Percentiles rank a stretch among this genome's conserved stretches.
These are phyloP conservation scores for Pluvianellus socialis DNA, from an alignment of 2,113 vertebrate species.

Conservation along the genomic window DNA sequence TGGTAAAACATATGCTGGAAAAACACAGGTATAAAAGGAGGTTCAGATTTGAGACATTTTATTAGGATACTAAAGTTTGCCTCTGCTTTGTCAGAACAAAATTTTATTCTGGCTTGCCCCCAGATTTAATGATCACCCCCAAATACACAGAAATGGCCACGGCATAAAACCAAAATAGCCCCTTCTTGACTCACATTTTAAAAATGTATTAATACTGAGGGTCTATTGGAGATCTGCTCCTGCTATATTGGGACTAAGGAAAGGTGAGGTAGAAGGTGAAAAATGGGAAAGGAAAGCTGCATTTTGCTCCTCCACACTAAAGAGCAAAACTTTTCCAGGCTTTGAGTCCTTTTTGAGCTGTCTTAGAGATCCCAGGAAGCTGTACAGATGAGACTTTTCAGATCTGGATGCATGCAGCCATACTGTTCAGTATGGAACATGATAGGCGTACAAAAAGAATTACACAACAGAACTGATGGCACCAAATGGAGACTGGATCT, in stretches of 20 bases:
- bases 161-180: neutral
- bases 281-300: neutral
- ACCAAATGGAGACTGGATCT: neutral
- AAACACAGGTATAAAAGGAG: neutral
- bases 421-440: neutral
- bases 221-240: neutral
- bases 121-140: neutral
- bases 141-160: neutral
- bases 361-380: neutral
- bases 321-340: neutral
- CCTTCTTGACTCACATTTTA: neutral
- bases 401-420: neutral
- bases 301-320: neutral
- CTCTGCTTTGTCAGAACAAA: neutral
- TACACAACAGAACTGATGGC: neutral
- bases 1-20: neutral
- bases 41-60: neutral
- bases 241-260: neutral
- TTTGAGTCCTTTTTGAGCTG: neutral
- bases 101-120: neutral
- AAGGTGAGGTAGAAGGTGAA: neutral
- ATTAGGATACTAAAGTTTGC: neutral
- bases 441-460: neutral
- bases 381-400: neutral
- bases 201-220: neutral